Conservation (phyloP, 2,888 invertebrate species). For the Heteromyza rotundicornis region DNA sequence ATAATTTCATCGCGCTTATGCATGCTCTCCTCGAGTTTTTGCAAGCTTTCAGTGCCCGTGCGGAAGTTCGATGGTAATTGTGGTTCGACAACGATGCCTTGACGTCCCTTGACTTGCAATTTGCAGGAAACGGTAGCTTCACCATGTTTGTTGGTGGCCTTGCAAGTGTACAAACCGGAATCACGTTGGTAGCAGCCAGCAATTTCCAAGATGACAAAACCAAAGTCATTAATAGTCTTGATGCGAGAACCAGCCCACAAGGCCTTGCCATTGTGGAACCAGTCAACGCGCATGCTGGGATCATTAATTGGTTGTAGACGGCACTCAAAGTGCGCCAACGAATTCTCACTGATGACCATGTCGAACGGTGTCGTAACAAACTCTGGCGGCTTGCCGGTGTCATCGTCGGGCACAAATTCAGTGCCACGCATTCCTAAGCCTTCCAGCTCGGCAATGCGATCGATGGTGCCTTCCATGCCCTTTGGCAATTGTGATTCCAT, state of each 20-base stretch:
- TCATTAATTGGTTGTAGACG: conserved; percentile 88
- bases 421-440: conserved; percentile 78
- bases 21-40: conserved; percentile 87
- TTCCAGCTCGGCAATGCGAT: conserved; percentile 90
- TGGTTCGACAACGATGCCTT: conserved; percentile 88
- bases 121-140: conserved; percentile 89
- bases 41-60: conserved; percentile 87
- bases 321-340: conserved; percentile 91
- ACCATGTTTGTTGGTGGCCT: conserved; percentile 89
- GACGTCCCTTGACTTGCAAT: conserved; percentile 83
- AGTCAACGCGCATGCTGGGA: conserved; percentile 92
- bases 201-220: conserved; percentile 95
- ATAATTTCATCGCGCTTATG: conserved; percentile 84
- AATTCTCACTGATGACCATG: conserved; percentile 82
- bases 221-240: conserved; percentile 96
- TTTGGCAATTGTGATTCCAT: conserved; percentile 89
- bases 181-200: conserved; percentile 93
- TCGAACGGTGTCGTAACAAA: conserved; percentile 88
- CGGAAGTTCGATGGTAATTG: conserved; percentile 87
- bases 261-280: conserved; percentile 97
- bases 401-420: conserved; percentile 76
- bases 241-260: conserved; percentile 89
- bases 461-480: conserved; percentile 92
- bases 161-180: conserved; percentile 89
- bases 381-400: conserved; percentile 87